Percentiles rank a stretch among this genome's conserved stretches.
These are phyloP conservation scores for Diceros bicornis DNA, from an alignment of 2,797 vertebrate species.

Conservation along the genomic window DNA sequence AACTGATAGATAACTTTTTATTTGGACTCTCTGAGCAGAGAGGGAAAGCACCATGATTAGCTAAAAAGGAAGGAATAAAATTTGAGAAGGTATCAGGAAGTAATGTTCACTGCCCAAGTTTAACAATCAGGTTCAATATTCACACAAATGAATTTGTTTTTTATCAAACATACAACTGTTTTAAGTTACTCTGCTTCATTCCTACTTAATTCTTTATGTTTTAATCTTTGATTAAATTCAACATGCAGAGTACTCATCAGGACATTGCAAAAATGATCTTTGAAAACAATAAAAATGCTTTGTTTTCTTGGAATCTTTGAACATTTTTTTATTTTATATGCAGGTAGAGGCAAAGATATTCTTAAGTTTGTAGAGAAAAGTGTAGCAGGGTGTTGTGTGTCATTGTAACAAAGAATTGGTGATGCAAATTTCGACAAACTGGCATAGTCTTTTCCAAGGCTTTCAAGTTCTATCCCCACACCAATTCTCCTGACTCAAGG, in stretches of 20 bases:
- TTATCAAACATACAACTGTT: background rate
- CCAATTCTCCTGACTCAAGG: slow-evolving; percentile 90
- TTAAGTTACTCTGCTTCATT: background rate
- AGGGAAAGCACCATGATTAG: background rate
- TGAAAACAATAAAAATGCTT: slow-evolving; percentile 31
- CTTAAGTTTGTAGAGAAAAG: slow-evolving; percentile 61
- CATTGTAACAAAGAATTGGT: slow-evolving; percentile 40
- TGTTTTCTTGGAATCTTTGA: background rate
- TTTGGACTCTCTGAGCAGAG: background rate
- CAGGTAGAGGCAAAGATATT: background rate
- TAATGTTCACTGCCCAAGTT: background rate
- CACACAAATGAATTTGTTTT: background rate
- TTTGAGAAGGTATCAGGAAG: background rate
- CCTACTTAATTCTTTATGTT: background rate
- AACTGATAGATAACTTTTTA: background rate
- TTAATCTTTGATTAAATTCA: background rate
- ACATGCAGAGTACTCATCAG: background rate
- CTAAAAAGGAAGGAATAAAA: background rate
- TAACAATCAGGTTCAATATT: background rate
- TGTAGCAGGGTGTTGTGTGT: background rate
- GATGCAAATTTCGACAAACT: slow-evolving; percentile 55
- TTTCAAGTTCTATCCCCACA: slow-evolving; percentile 82
- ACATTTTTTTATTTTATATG: slow-evolving; percentile 53
- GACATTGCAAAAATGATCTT: background rate
- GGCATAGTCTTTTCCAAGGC: slow-evolving; percentile 65